These are phyloP conservation scores for Nycticryphes semicollaris DNA, from an alignment of 2,113 vertebrate genomes.

Conservation along the genomic window DNA sequence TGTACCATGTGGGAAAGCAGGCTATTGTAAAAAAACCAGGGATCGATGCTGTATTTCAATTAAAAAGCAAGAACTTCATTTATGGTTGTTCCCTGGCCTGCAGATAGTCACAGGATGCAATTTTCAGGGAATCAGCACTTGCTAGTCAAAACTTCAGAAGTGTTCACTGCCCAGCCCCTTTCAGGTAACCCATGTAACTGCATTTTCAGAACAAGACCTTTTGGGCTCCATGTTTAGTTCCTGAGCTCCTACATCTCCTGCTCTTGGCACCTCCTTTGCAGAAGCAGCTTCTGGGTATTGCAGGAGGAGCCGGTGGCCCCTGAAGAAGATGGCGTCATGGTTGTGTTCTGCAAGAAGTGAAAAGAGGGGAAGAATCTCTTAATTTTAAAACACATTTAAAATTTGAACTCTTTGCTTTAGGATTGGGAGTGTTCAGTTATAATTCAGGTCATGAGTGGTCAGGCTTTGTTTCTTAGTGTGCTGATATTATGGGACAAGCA, in stretches of 20 bases:
- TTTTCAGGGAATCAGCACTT: neutral
- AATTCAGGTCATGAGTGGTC: neutral
- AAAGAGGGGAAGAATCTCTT: neutral
- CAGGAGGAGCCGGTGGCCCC: neutral
- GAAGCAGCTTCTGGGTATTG: neutral
- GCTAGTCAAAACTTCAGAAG: neutral
- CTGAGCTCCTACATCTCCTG: neutral
- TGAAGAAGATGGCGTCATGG: fast-evolving
- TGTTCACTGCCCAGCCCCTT: neutral
- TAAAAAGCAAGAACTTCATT: neutral
- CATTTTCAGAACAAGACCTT: neutral
- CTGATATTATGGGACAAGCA: neutral
- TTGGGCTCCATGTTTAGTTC: neutral
- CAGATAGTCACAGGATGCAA: neutral
- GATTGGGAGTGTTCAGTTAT: neutral
- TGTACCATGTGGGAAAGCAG: neutral
- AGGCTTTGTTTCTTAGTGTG: neutral
- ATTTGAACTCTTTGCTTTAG: neutral
- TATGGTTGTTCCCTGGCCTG: neutral
- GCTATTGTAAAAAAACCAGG: neutral
- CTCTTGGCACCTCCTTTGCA: neutral
- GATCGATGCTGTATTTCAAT: neutral
- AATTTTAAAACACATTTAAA: neutral
- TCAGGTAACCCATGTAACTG: neutral
- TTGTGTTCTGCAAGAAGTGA: neutral